Evolutionary conservation across 1,140 invertebrate species (phyloP).

Genomic region (Aphelenchoides besseyi): DNA sequence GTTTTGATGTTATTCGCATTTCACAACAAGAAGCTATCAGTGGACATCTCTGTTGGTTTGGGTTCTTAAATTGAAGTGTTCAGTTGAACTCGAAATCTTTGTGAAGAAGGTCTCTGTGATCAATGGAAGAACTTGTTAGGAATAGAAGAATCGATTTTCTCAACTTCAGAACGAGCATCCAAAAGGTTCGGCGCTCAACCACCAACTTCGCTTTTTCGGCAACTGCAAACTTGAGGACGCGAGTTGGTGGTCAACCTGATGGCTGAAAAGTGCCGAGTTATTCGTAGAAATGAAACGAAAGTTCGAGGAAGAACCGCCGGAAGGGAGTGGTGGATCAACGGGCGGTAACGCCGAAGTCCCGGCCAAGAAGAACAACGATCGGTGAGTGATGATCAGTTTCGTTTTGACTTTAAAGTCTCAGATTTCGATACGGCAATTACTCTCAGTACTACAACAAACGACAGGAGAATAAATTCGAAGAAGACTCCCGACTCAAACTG

Average conservation of each 20-base stretch:
- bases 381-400: background rate
- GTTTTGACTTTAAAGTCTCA: slow-evolving; percentile 19
- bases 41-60: too few species aligned
- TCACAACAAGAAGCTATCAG: background rate
- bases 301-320: background rate
- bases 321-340: background rate
- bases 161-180: too few species aligned
- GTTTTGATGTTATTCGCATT: background rate
- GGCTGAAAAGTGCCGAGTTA: background rate
- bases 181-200: too few species aligned
- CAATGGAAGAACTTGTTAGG: too few species aligned
- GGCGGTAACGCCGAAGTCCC: background rate
- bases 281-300: background rate
- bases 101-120: background rate
- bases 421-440: slow-evolving; percentile 59
- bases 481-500: slow-evolving; percentile 76
- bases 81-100: background rate
- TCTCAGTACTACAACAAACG: slow-evolving; percentile 51
- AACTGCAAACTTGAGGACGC: too few species aligned
- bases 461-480: slow-evolving; percentile 34
- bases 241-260: too few species aligned
- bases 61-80: too few species aligned
- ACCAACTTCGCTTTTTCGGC: too few species aligned
- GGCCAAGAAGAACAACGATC: background rate
- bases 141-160: too few species aligned